Base-by-base conservation (phyloP, 2,797 vertebrate genomes). In the Myotis planiceps region DNA sequence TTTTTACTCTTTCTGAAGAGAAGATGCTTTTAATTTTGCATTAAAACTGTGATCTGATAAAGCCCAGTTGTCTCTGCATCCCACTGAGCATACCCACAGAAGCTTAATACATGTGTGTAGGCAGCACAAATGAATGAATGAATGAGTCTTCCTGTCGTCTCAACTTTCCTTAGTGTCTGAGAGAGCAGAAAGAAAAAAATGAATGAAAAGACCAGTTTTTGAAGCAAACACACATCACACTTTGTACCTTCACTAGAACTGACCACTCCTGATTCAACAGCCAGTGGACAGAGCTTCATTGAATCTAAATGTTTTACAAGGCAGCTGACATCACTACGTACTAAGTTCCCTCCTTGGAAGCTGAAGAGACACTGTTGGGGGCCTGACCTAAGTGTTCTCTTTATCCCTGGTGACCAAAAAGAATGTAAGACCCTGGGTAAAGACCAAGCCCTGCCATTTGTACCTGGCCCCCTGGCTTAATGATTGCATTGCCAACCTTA, bases 1-100 rank as follows among this genome's bases (percentile, higher is more conserved):
- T 55, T 91, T 90, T 96, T 68, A 74, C 39, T 85, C 21, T 79
- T 96, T 75, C 34, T 68, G 34, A 90, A 53, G 18, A 93, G 27
- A 92, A 86, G 78, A 74, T 76, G 37, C 1, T 37, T 84, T 95
- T 80, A 39, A 19, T 92, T 90, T 83, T 9, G 21, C n/a, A 47
- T 37, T 60, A 55, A 84, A 53, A 87, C 29, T 53, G 10, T 2
- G 6, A 42, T 76, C 58, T 55, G 8, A 78, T 32, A 65, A 94
- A 90, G 29, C 68, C 42, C 51, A 76, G 25, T 74, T 84, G 47
- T 32, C 47, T 75, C 37, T 21, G 23, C 29, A 32, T 53, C 27
- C 45, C 66, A 55, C 34, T 29, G 81, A 53, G n/a, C 42, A 60
- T 2, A 27, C 2, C 2, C 55, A 16, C 6, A 37, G 32, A 47